These are phyloP conservation scores for Chondrilla cf. caribensis DNA, from an alignment of 37 sponge, comb jelly and placozoan genomes.

Conservation along the genomic window DNA sequence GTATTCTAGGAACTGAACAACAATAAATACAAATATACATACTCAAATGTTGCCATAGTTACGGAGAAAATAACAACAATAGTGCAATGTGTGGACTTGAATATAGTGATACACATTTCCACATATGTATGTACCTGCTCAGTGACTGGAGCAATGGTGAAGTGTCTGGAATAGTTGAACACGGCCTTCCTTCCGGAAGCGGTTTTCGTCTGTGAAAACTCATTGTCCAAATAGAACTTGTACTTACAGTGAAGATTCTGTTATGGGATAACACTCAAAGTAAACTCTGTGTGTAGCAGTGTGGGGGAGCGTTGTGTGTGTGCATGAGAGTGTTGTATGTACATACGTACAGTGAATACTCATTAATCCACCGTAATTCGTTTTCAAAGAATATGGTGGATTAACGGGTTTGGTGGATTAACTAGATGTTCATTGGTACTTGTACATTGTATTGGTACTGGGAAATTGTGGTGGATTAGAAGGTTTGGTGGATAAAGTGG, in stretches of 20 bases:
- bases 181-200: constrained; percentile 36
- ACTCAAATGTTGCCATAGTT: neutral
- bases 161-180: constrained; percentile 40
- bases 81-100: neutral
- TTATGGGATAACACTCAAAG: neutral
- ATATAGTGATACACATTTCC: neutral
- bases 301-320: too few relatives aligned
- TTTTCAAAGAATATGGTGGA: too few relatives aligned
- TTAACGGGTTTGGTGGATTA: too few relatives aligned
- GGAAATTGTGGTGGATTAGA: too few relatives aligned
- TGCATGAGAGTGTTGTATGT: too few relatives aligned
- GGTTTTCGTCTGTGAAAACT: constrained; percentile 19
- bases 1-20: constrained; percentile 50
- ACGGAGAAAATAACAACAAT: neutral
- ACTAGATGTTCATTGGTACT: too few relatives aligned
- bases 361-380: too few relatives aligned
- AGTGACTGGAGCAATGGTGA: constrained; percentile 57
- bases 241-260: constrained; percentile 65
- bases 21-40: neutral
- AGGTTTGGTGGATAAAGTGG: too few relatives aligned
- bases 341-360: too few relatives aligned
- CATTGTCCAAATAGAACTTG: constrained; percentile 61
- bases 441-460: too few relatives aligned
- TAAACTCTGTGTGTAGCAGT: too few relatives aligned
- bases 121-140: constrained; percentile 33